Evolutionary conservation across 2,888 invertebrate genomes (phyloP), one percentile per base, ranked within the genome.

Genomic region (Drosophila anomalipes): DNA sequence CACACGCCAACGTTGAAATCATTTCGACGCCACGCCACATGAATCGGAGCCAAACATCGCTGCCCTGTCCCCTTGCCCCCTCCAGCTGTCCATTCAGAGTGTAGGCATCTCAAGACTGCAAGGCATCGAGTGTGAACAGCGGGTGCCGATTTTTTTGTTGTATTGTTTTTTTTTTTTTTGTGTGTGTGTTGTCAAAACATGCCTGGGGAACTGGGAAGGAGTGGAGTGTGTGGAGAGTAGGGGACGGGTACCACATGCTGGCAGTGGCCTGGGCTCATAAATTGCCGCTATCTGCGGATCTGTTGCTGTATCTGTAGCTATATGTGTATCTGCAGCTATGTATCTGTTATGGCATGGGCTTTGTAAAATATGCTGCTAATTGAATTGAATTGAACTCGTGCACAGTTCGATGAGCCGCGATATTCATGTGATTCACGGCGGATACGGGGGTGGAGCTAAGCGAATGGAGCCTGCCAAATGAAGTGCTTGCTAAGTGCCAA

Each of bases 321-420:
- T 70, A 60, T 76, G 63, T 68, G 68, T 70, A 67, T 67, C 69
- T 64, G 58, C 47, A 41, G 63, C 65, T 53, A 52, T 72, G 64
- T 64, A 69, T 64, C 69, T 72, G 67, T 49, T 70, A 26, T 67
- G 68, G 66, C 67, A 28, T 19, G 70, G 62, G 62, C 62, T 71
- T 57, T 54, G 72, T 66, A 62, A 81, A 73, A 77, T 85, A 82
- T 82, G 88, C 82, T 83, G 83, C 88, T 86, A 86, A 86, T 86
- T 86, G 82, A 82, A 86, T 86, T 83, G 83, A 85, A 86, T 79
- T 77, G 81, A 82, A 80, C 79, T 79, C 79, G 77, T 63, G 74
- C 80, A 75, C 83, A 83, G 74, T 87, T 84, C 84, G 84, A 86
- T 86, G 77, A 80, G 83, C 79, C 70, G 70, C 84, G 79, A 83